A percentile compares a stretch with the other conserved stretches of the same genome.
phyloP scores from a whole-genome alignment of 2,797 vertebrate genomes.

The Selene dorsalis region DNA sequence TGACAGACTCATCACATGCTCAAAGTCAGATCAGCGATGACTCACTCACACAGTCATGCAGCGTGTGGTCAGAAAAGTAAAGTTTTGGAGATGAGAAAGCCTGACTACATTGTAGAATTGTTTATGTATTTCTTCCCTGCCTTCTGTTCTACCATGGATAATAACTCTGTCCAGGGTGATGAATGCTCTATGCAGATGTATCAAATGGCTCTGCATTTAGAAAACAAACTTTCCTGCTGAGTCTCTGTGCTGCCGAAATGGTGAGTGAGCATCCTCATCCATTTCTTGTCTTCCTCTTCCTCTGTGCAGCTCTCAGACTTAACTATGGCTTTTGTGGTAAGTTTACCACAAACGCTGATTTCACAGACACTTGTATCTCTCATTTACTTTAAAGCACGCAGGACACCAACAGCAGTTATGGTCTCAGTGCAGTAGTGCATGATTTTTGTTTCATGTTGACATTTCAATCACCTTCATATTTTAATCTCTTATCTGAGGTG shows the following conservation, averaged over 20 bases:
- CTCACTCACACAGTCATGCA: constrained; percentile 56
- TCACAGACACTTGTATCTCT: neutral
- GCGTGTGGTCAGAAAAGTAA: constrained; percentile 32
- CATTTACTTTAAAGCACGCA: neutral
- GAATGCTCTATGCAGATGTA: constrained; percentile 46
- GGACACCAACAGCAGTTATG: neutral
- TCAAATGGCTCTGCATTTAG: constrained; percentile 38
- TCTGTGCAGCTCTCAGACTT: constrained; percentile 1
- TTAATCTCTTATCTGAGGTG: neutral
- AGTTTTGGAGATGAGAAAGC: constrained; percentile 46
- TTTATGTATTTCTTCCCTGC: constrained; percentile 35
- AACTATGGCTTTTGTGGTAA: constrained; percentile 3
- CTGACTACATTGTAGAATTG: constrained; percentile 25
- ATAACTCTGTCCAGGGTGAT: constrained; percentile 55
- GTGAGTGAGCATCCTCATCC: constrained; percentile 29
- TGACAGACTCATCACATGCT: constrained; percentile 20
- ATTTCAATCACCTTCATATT: neutral
- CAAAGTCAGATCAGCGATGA: constrained; percentile 32
- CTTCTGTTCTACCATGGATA: constrained; percentile 32
- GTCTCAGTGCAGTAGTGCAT: neutral
- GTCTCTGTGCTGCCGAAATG: constrained; percentile 14
- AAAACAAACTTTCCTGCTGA: constrained; percentile 61
- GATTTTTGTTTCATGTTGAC: neutral
- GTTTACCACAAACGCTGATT: neutral
- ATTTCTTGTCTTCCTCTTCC: neutral